Percentiles rank a stretch among this genome's conserved stretches.
These are phyloP conservation scores for Phyllostomus hastatus DNA, from an alignment of 2,113 vertebrate species.

Conservation along the genomic window DNA sequence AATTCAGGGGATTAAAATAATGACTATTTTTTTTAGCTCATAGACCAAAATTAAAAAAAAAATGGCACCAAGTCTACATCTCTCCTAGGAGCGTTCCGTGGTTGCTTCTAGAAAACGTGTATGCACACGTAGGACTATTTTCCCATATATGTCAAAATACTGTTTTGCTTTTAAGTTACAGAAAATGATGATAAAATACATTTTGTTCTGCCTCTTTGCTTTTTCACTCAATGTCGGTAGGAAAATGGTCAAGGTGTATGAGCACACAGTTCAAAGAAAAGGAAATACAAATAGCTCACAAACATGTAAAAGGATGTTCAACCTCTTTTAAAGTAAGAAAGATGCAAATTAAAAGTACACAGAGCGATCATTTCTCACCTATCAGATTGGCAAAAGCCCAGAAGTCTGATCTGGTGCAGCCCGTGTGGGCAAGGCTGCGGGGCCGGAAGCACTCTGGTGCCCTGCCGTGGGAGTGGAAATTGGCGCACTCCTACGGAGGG, in stretches of 20 bases:
- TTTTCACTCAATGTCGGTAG: not conserved
- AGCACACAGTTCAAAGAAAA: not conserved
- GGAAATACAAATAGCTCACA: not conserved
- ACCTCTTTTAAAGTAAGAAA: not conserved
- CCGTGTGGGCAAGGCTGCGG: not conserved
- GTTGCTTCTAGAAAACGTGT: not conserved
- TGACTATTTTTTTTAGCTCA: not conserved
- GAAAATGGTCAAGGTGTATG: not conserved
- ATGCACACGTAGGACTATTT: not conserved
- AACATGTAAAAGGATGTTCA: not conserved
- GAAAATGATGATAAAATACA: not conserved
- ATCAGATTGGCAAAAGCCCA: constrained; percentile 14
- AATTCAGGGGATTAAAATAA: not conserved
- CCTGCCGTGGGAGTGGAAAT: not conserved
- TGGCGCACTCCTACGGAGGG: not conserved
- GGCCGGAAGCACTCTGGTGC: too few species aligned
- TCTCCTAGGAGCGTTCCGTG: not conserved
- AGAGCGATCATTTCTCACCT: not conserved
- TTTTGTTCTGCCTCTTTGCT: not conserved
- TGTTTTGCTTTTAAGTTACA: not conserved
- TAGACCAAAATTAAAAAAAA: not conserved
- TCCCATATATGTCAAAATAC: not conserved
- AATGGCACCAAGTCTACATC: not conserved
- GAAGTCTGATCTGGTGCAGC: not conserved
- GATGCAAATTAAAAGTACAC: not conserved